phyloP scores from a whole-genome alignment of 2,888 invertebrate genomes.

The Campoletis raptor region DNA sequence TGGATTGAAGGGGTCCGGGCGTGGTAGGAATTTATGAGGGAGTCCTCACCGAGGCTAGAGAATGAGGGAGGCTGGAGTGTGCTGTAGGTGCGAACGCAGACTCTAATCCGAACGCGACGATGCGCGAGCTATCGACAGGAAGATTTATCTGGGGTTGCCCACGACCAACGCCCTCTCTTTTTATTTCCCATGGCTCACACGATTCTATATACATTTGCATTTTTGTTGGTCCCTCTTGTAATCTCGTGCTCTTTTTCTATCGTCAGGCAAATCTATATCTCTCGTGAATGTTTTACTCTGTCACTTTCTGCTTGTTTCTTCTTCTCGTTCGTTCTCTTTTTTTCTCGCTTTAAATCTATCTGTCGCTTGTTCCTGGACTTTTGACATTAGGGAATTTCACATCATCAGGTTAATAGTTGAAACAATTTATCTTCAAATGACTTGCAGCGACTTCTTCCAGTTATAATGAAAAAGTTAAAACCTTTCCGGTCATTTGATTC shows the following conservation, averaged over 20 bases:
- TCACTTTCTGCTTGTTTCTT: constrained; percentile 24
- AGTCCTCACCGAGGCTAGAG: constrained; percentile 36
- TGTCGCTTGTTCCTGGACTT: constrained; percentile 56
- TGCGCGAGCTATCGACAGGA: constrained; percentile 83
- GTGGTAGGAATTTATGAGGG: constrained; percentile 43
- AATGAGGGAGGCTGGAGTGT: constrained; percentile 68
- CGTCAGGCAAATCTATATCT: constrained; percentile 31
- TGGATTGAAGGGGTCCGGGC: constrained; percentile 41
- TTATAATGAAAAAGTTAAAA: not conserved
- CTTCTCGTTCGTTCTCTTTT: not conserved
- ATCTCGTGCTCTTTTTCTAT: constrained; percentile 33
- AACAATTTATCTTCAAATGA: not conserved
- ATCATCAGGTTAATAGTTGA: too few species aligned
- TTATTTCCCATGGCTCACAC: constrained; percentile 22
- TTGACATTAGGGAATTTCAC: constrained; percentile 17
- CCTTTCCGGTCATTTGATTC: not conserved
- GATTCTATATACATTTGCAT: constrained; percentile 9
- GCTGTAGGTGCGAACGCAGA: constrained; percentile 82
- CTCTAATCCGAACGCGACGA: constrained; percentile 81
- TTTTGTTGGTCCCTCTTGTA: constrained; percentile 40
- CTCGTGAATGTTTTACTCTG: not conserved
- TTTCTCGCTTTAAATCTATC: constrained; percentile 22
- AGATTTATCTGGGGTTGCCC: constrained; percentile 81
- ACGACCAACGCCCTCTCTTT: constrained; percentile 62
- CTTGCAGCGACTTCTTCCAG: not conserved